These are phyloP conservation scores for Ifrita kowaldi DNA, from an alignment of 2,113 vertebrate species.

Conservation along the genomic window DNA sequence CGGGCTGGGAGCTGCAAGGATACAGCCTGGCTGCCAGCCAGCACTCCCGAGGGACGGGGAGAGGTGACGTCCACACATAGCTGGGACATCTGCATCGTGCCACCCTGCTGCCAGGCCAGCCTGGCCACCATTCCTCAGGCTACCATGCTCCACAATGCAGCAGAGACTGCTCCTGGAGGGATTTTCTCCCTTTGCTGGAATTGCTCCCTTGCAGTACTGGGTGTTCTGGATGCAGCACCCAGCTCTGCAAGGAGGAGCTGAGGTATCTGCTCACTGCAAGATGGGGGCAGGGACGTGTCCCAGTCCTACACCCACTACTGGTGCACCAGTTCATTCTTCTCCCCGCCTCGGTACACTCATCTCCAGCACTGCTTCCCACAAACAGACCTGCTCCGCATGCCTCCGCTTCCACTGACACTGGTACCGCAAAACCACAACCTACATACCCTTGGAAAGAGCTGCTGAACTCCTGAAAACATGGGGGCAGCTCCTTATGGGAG, in stretches of 20 bases:
- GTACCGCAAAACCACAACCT: fast-evolving
- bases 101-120: neutral
- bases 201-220: fast-evolving
- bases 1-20: neutral
- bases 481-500: neutral
- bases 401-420: neutral
- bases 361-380: neutral
- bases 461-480: neutral
- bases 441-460: neutral
- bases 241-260: neutral
- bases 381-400: neutral
- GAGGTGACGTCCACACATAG: neutral
- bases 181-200: neutral
- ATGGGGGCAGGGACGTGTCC: neutral
- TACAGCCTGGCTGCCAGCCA: neutral
- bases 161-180: neutral
- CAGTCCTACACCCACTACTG: neutral
- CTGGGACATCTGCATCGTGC: neutral
- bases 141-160: fast-evolving
- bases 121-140: neutral
- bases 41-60: neutral
- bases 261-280: fast-evolving
- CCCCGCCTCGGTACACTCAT: fast-evolving
- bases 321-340: neutral
- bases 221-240: neutral